Evolutionary conservation across 2,113 vertebrate genomes (phyloP), one percentile per base, ranked within the genome.

Genomic region (Eulemur rufifrons): DNA sequence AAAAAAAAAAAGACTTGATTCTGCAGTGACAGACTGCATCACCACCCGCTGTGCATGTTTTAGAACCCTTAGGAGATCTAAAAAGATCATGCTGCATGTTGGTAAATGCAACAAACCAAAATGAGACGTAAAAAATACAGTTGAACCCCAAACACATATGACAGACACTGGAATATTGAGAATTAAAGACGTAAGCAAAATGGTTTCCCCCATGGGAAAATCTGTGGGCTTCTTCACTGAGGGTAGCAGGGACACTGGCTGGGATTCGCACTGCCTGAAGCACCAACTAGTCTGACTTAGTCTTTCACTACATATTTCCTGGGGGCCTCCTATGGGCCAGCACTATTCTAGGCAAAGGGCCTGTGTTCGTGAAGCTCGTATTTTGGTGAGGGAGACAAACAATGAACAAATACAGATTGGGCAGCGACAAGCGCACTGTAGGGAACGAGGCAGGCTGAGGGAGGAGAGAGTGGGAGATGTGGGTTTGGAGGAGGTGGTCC

Each of bases 181-280:
- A 64, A n/a, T 77, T 17, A 77, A 63, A 86, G 66, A 14, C 12
- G 4, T 10, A 5, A 77, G 6, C 32, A 69, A 76, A 81, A 37
- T 13, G 3, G 42, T 20, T 71, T 56, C 1, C 34, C 63, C 21
- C 3, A 0, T 6, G 8, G 37, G 59, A 85, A 74, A 47, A 27
- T 34, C 50, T 27, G 2, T 25, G n/a, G 29, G 32, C n/a, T 34
- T 78, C 89, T 8, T 37, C 39, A 34, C 18, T 34, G 45, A 76
- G 29, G 13, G 8, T 0, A 0, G 4, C 2, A 6, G 34, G 73
- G 34, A 23, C 7, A 13, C 21, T 10, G 34, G 34, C 42, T 93
- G 21, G 54, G 56, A 29, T 50, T 18, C 11, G 25, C 5, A 7
- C 21, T 39, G 2, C 13, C 25, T 3, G 6, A 37, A 42, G 13